A percentile compares a stretch with the other conserved stretches of the same genome.
Evolutionary conservation across 2,113 vertebrate species (phyloP).

Genomic region (Oryzias celebensis): DNA sequence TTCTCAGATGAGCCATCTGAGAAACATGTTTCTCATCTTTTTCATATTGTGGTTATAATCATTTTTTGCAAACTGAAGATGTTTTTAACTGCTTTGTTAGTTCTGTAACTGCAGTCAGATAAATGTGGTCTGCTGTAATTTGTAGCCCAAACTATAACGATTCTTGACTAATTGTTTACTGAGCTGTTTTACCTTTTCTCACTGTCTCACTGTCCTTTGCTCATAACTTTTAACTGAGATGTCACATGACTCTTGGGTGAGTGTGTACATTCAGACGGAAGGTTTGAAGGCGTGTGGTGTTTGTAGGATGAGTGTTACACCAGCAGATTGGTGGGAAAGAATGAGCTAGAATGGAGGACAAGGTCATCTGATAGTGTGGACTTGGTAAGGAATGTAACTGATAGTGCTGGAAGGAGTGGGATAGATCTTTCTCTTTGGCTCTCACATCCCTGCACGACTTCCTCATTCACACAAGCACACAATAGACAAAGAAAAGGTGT

Average conservation of each 20-base stretch:
- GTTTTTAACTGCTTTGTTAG: too few species aligned
- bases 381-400: constrained; percentile 67
- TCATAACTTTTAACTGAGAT: constrained; percentile 11
- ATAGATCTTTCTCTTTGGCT: constrained; percentile 52
- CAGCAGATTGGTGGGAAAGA: constrained; percentile 63
- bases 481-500: constrained; percentile 65
- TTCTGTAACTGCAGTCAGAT: too few species aligned
- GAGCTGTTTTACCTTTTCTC: constrained; percentile 4
- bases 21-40: too few species aligned
- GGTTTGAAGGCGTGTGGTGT: constrained; percentile 11
- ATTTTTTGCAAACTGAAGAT: too few species aligned
- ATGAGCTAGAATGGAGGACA: constrained; percentile 52
- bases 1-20: too few species aligned
- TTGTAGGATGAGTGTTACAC: constrained; percentile 33
- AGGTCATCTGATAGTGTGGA: constrained; percentile 60
- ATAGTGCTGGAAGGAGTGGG: constrained; percentile 63
- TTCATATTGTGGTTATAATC: too few species aligned
- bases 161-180: constrained; percentile 16
- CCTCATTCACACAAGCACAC: constrained; percentile 62
- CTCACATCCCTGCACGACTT: constrained; percentile 59
- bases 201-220: constrained; percentile 12
- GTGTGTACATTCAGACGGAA: constrained; percentile 21
- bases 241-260: constrained; percentile 10
- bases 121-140: neutral
- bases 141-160: constrained; percentile 18